A percentile compares a stretch with the other conserved stretches of the same genome.
phyloP scores from a whole-genome alignment of 2,113 vertebrate genomes.

The Grammomys surdaster region DNA sequence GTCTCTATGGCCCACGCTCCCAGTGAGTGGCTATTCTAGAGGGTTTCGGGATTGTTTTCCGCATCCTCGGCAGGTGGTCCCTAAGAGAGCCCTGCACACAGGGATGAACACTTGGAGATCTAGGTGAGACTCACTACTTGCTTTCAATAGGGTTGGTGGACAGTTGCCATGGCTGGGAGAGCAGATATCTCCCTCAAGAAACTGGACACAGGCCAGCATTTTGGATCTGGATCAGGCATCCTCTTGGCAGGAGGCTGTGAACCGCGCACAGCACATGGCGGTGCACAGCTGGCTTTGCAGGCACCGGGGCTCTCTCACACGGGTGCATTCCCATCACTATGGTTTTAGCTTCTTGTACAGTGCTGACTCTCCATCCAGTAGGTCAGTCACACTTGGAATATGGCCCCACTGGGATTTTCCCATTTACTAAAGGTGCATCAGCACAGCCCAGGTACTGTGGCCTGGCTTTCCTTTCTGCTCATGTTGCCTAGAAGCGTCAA shows the following conservation, averaged over 20 bases:
- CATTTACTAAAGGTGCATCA: no score
- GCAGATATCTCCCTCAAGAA: fast-evolving
- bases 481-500: not conserved
- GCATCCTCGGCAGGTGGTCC: not conserved
- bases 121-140: not conserved
- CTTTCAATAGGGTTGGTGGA: not conserved
- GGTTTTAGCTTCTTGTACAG: not conserved
- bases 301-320: fast-evolving
- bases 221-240: not conserved
- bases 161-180: not conserved
- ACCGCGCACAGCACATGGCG: fast-evolving
- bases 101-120: not conserved
- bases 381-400: fast-evolving
- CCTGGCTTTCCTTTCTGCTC: no score
- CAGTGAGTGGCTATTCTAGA: fast-evolving
- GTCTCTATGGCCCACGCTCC: not conserved
- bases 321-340: fast-evolving
- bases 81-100: not conserved
- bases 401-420: not conserved
- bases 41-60: not conserved
- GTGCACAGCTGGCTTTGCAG: not conserved
- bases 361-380: fast-evolving
- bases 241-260: not conserved
- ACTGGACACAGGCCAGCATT: fast-evolving
- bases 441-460: fast-evolving